These are phyloP conservation scores for Ivindomyrus marchei DNA, from an alignment of 2,113 vertebrate species.

Conservation along the genomic window DNA sequence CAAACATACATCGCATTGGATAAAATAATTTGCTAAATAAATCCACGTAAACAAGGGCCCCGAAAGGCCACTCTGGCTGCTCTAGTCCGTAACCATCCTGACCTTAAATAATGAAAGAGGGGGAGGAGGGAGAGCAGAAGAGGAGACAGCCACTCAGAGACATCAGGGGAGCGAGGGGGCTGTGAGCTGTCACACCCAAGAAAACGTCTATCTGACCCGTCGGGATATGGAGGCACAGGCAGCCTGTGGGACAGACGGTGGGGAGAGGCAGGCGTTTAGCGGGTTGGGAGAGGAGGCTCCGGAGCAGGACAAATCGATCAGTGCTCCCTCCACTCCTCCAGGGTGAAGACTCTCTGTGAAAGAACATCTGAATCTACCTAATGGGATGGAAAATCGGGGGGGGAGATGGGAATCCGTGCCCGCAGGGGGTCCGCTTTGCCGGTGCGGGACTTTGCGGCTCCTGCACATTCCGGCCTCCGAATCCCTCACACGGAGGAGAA, in stretches of 20 bases:
- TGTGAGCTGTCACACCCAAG: background rate
- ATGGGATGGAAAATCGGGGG: conserved; percentile 47
- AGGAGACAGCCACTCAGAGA: background rate
- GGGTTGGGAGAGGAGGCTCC: conserved; percentile 23
- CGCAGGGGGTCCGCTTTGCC: conserved; percentile 24
- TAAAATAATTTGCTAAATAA: background rate
- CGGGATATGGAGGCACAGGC: background rate
- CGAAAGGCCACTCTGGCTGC: background rate
- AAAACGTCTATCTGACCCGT: background rate
- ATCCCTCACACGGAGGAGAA: background rate
- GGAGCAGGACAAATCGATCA: conserved; percentile 46
- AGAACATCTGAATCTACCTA: conserved; percentile 47
- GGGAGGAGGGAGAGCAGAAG: background rate
- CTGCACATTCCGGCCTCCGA: conserved; percentile 24
- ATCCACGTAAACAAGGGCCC: background rate
- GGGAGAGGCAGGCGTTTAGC: conserved; percentile 28
- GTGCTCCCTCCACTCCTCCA: conserved; percentile 17
- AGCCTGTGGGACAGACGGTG: conserved; percentile 18
- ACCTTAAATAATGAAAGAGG: background rate
- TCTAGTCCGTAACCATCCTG: background rate
- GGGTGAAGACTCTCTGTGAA: conserved; percentile 30
- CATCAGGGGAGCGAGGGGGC: background rate
- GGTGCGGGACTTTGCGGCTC: conserved; percentile 30
- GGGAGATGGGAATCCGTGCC: conserved; percentile 32
- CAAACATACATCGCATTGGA: background rate